phyloP scores from a whole-genome alignment of 2,888 invertebrate genomes.

The Tortricodes alternella region DNA sequence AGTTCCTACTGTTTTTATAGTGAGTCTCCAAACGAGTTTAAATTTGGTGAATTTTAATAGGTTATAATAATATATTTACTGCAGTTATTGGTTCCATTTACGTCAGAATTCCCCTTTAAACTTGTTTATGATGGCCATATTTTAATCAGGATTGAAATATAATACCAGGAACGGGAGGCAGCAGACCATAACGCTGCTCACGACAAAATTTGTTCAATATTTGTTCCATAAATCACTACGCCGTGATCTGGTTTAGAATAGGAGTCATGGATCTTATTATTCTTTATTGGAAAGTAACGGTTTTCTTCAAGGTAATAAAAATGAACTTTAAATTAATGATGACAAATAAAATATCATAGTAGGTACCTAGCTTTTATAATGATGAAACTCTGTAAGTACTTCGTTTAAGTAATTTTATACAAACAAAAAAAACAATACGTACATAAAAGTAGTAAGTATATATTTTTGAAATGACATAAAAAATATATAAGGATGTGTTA shows the following conservation, averaged over 20 bases:
- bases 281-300: background rate
- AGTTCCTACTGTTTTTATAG: too few relatives aligned
- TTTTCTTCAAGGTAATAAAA: background rate
- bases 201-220: conserved; percentile 71
- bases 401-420: too few relatives aligned
- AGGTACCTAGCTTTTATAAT: background rate
- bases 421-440: too few relatives aligned
- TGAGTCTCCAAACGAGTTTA: background rate
- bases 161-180: conserved; percentile 50
- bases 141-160: conserved; percentile 63
- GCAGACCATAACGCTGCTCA: conserved; percentile 58
- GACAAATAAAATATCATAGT: background rate
- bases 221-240: conserved; percentile 63
- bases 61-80: conserved; percentile 25
- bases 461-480: too few relatives aligned
- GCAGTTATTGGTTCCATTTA: conserved; percentile 53
- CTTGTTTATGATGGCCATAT: conserved; percentile 56
- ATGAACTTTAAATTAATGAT: background rate
- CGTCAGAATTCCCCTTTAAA: conserved; percentile 54
- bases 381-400: too few relatives aligned
- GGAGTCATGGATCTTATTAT: conserved; percentile 1
- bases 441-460: too few relatives aligned
- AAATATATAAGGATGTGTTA: too few relatives aligned
- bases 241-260: conserved; percentile 57
- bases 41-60: conserved; percentile 21